Percentiles rank a stretch among this genome's conserved stretches.
Evolutionary conservation across 2,113 vertebrate species (phyloP).

Genomic region (Perca schrenkii): DNA sequence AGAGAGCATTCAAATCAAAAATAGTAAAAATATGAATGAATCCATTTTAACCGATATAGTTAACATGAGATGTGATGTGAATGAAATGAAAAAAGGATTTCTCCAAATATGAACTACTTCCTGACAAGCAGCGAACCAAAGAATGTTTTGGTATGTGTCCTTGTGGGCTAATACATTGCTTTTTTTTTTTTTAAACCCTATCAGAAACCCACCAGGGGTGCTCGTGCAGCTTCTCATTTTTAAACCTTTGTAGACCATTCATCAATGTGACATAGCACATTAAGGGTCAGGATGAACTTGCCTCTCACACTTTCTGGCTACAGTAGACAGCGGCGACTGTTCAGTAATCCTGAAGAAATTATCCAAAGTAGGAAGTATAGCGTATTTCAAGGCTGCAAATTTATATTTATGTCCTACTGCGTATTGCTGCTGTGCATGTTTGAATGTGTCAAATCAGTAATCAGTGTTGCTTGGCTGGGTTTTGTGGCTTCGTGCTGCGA

Average conservation of each 20-base stretch:
- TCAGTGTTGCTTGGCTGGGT: too few species aligned
- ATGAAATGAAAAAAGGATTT: neutral
- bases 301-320: conserved; percentile 19
- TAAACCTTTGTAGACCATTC: neutral
- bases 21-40: neutral
- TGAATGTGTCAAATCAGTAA: too few species aligned
- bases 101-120: neutral
- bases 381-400: conserved; percentile 30
- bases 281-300: conserved; percentile 37
- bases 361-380: neutral
- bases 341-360: conserved; percentile 13
- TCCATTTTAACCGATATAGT: neutral
- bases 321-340: neutral
- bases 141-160: neutral
- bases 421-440: too few species aligned
- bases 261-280: conserved; percentile 33
- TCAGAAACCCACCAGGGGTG: neutral
- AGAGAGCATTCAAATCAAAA: conserved; percentile 2
- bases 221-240: neutral
- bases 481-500: too few species aligned
- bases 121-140: neutral
- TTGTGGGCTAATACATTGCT: neutral
- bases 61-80: conserved; percentile 16
- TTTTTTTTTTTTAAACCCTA: too few species aligned
- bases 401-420: too few species aligned